phyloP scores from a whole-genome alignment of 1,140 invertebrate species.

The Apocrypta bakeri region DNA sequence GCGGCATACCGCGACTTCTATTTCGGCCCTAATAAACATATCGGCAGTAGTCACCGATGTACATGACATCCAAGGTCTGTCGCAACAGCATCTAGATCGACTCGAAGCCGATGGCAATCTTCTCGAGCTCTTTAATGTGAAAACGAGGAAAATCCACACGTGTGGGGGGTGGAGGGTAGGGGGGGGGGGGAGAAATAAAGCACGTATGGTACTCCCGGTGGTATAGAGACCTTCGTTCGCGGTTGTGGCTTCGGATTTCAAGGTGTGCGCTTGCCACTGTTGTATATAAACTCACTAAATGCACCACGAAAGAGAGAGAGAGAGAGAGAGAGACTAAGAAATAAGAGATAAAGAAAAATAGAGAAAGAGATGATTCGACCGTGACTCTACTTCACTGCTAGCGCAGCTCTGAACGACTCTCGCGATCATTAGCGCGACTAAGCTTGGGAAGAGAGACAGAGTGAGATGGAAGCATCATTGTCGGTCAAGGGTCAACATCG shows the following conservation, averaged over 20 bases:
- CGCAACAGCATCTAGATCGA: background rate
- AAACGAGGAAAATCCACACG: background rate
- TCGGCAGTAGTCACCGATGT: background rate
- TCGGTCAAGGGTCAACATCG: slow-evolving; percentile 4
- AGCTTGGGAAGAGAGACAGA: background rate
- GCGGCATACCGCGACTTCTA: background rate
- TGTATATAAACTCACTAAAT: background rate
- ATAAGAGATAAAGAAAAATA: too few species aligned
- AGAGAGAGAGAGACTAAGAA: background rate
- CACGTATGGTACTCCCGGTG: too few species aligned
- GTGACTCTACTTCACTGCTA: background rate
- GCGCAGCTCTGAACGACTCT: background rate
- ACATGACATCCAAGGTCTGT: slow-evolving; percentile 13
- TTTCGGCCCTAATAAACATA: slow-evolving; percentile 33
- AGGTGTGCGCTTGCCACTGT: background rate
- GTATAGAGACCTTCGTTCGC: background rate
- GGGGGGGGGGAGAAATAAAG: background rate
- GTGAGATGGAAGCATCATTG: background rate
- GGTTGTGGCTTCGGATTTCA: slow-evolving; percentile 16
- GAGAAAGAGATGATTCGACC: background rate
- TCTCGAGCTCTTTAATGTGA: background rate
- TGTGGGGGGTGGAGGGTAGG: background rate
- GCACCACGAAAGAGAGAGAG: background rate
- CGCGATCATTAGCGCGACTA: background rate
- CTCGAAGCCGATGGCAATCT: background rate